These are phyloP conservation scores for Phalangium opilio DNA, from an alignment of 2,888 invertebrate species.

Conservation along the genomic window DNA sequence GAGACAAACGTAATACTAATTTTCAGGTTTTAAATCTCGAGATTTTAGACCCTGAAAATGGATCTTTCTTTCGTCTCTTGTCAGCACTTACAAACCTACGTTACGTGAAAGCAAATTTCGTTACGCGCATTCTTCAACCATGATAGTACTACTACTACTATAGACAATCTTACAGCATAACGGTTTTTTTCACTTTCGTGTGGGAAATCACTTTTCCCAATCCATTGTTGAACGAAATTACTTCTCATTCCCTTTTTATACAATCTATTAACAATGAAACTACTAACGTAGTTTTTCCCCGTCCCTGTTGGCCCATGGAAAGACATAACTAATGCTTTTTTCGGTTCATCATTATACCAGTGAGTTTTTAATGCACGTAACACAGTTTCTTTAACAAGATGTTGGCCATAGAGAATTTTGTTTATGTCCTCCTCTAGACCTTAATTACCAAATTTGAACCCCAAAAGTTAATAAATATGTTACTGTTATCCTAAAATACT, in stretches of 20 bases:
- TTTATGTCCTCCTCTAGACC: background rate
- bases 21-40: too few relatives aligned
- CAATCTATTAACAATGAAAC: conserved; percentile 53
- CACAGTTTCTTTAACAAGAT: conserved; percentile 35
- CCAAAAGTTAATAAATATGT: too few relatives aligned
- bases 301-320: conserved; percentile 89
- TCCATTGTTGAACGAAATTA: conserved; percentile 60
- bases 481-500: too few relatives aligned
- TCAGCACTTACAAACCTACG: too few relatives aligned
- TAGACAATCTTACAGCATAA: conserved; percentile 37
- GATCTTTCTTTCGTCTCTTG: too few relatives aligned
- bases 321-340: conserved; percentile 68
- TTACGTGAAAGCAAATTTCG: too few relatives aligned
- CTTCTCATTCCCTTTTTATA: conserved; percentile 53
- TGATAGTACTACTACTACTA: too few relatives aligned
- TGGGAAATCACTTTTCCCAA: conserved; percentile 68
- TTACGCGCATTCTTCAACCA: too few relatives aligned
- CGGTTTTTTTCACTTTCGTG: conserved; percentile 37
- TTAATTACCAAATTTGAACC: background rate
- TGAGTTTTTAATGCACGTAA: conserved; percentile 34
- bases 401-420: conserved; percentile 34
- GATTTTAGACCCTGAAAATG: too few relatives aligned
- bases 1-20: too few relatives aligned
- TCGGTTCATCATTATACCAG: conserved; percentile 28
- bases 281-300: conserved; percentile 76